Conservation (phyloP, 23 tunicate species). For the Trididemnum miniatum region DNA sequence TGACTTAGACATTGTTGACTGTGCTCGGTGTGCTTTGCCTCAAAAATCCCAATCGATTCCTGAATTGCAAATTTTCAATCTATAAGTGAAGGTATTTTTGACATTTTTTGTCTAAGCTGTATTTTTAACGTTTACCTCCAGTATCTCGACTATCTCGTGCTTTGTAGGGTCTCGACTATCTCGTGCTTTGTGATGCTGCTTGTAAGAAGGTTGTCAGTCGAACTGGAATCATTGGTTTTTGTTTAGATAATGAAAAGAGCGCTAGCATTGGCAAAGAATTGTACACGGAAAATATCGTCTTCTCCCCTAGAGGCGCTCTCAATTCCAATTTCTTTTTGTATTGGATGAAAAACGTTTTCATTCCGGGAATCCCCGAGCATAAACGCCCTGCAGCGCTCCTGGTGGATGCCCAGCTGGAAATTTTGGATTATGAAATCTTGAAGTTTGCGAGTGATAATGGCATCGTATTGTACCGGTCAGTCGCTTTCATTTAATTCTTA, state of each 20-base stretch:
- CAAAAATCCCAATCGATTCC: too few relatives aligned
- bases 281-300: background rate
- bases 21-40: too few relatives aligned
- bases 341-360: constrained; percentile 44
- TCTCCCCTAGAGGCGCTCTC: constrained; percentile 21
- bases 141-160: too few relatives aligned
- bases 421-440: constrained; percentile 28
- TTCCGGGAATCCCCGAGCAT: constrained; percentile 22
- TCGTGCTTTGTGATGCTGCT: too few relatives aligned
- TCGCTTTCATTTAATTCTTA: too few relatives aligned
- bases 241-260: constrained; percentile 15
- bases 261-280: background rate
- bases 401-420: constrained; percentile 42
- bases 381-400: constrained; percentile 46
- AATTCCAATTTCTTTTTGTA: constrained; percentile 29
- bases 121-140: too few relatives aligned
- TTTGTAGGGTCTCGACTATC: too few relatives aligned
- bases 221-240: background rate
- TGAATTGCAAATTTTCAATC: too few relatives aligned
- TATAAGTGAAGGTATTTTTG: too few relatives aligned
- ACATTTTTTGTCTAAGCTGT: too few relatives aligned
- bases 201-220: too few relatives aligned
- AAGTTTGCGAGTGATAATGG: constrained; percentile 40
- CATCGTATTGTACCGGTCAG: constrained; percentile 39
- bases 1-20: too few relatives aligned